These are phyloP conservation scores for Poeciliopsis prolifica DNA, from an alignment of 2,113 vertebrate genomes.

Conservation along the genomic window DNA sequence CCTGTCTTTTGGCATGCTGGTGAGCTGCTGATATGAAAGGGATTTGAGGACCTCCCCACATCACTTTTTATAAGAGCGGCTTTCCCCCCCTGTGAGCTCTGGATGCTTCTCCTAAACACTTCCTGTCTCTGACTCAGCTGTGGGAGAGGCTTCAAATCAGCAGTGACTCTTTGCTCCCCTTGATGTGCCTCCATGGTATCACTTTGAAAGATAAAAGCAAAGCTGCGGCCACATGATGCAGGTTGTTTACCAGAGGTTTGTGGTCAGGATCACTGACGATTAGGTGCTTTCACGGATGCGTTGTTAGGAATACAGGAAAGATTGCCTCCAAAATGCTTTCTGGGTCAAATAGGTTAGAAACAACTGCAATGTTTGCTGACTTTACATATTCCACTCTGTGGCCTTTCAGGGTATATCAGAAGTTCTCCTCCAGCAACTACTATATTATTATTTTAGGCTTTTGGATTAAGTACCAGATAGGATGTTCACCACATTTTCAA, in stretches of 20 bases:
- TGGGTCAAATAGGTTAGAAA: neutral
- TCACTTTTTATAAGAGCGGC: constrained; percentile 52
- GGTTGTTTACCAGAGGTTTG: constrained; percentile 28
- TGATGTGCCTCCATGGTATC: constrained; percentile 52
- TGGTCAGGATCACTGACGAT: neutral
- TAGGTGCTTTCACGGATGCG: neutral
- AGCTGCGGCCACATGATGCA: constrained; percentile 7
- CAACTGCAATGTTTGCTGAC: neutral
- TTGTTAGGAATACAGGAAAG: constrained; percentile 8
- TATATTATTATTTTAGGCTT: neutral
- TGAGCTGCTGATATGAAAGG: constrained; percentile 57
- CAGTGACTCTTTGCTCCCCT: constrained; percentile 48
- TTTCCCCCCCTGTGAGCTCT: constrained; percentile 47
- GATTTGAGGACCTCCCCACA: constrained; percentile 56
- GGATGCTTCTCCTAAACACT: constrained; percentile 56
- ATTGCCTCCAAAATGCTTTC: neutral
- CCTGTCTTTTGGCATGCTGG: constrained; percentile 43
- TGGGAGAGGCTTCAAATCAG: constrained; percentile 56
- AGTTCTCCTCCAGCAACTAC: neutral
- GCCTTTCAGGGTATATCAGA: neutral
- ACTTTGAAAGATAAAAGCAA: constrained; percentile 63
- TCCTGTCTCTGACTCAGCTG: constrained; percentile 49
- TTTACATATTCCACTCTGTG: neutral
- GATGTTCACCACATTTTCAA: neutral
- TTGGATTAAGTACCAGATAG: too few species aligned